Evolutionary conservation across 2,888 invertebrate genomes (phyloP).

Genomic region (Ophioninae sp.): DNA sequence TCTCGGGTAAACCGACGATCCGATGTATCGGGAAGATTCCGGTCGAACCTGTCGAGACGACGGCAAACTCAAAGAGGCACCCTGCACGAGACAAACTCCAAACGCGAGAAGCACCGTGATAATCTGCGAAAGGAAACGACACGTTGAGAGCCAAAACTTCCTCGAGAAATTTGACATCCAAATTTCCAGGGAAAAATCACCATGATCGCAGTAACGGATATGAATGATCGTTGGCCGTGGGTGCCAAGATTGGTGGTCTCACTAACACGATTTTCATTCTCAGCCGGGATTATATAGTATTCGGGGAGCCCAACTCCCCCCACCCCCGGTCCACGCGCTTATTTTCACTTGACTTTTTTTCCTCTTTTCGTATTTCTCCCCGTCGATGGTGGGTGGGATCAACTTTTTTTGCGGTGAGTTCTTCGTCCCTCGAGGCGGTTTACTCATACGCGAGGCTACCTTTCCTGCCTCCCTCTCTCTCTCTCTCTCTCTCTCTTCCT

Average conservation of each 20-base stretch:
- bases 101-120: conserved; percentile 16
- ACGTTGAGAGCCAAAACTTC: not conserved
- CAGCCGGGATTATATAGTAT: conserved; percentile 74
- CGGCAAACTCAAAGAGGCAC: conserved; percentile 24
- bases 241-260: conserved; percentile 63
- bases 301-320: conserved; percentile 70
- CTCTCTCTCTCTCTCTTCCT: not conserved
- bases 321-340: conserved; percentile 47
- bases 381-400: conserved; percentile 61
- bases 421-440: conserved; percentile 58
- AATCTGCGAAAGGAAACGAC: conserved; percentile 8
- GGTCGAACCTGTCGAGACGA: conserved; percentile 20
- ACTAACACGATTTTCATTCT: conserved; percentile 73
- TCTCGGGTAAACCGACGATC: conserved; percentile 54
- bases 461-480: conserved; percentile 1
- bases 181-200: conserved; percentile 27
- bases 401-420: conserved; percentile 41
- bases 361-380: conserved; percentile 49
- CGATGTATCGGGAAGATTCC: conserved; percentile 48
- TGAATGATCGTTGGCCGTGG: conserved; percentile 18
- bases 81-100: conserved; percentile 40
- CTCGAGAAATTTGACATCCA: not conserved
- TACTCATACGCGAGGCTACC: conserved; percentile 42
- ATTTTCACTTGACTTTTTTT: conserved; percentile 58
- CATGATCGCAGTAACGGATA: conserved; percentile 54